phyloP scores from a whole-genome alignment of 2,888 invertebrate genomes.

The Iphiclides podalirius region DNA sequence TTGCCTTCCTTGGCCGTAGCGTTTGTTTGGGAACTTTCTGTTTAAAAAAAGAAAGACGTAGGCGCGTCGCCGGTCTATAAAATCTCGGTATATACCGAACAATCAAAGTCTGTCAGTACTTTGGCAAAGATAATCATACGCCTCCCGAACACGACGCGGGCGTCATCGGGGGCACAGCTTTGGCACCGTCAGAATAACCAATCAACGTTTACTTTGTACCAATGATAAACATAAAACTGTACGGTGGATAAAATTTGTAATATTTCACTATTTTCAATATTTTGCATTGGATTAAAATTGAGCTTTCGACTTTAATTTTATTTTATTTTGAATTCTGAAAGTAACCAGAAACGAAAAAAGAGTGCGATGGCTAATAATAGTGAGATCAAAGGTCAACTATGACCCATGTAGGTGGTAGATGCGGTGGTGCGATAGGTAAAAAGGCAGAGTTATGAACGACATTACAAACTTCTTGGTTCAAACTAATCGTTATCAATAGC shows the following conservation, averaged over 20 bases:
- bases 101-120: constrained; percentile 11
- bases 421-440: background rate
- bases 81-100: constrained; percentile 9
- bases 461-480: background rate
- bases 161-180: constrained; percentile 23
- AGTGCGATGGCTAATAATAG: no score
- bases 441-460: background rate
- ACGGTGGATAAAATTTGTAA: background rate
- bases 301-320: no score
- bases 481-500: constrained; percentile 3
- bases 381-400: background rate
- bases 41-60: background rate
- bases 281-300: no score
- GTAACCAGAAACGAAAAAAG: no score
- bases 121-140: constrained; percentile 17
- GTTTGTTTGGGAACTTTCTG: no score
- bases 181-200: constrained; percentile 17
- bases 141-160: constrained; percentile 18
- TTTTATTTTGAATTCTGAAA: no score
- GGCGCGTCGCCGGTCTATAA: constrained; percentile 6
- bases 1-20: background rate
- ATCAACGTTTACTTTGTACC: constrained; percentile 5
- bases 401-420: background rate
- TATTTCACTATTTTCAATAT: no score
- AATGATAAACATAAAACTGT: constrained; percentile 7